Evolutionary conservation across 2,888 invertebrate species (phyloP).

Genomic region (Ypsolopha sequella): DNA sequence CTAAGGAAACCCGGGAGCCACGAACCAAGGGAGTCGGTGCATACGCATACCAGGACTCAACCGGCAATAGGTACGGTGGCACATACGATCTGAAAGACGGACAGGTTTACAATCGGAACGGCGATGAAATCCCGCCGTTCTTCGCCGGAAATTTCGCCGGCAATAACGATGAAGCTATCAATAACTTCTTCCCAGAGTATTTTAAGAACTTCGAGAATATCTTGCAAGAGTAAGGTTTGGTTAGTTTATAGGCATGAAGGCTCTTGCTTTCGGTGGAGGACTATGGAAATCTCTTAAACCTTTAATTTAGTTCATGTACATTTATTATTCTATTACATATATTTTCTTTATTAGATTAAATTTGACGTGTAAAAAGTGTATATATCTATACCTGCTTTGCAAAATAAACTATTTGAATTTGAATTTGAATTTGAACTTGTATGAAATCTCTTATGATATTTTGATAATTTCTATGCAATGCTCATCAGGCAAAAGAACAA

Average conservation of each 20-base stretch:
- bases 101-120: constrained; percentile 17
- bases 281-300: background rate
- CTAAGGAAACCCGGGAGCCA: too few species aligned
- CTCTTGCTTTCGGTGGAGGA: constrained; percentile 44
- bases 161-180: constrained; percentile 14
- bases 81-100: constrained; percentile 42
- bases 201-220: constrained; percentile 43
- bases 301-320: too few species aligned
- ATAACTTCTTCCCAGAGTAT: constrained; percentile 44
- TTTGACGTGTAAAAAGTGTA: too few species aligned
- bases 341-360: too few species aligned
- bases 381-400: too few species aligned
- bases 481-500: too few species aligned
- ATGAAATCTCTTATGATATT: too few species aligned
- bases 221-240: constrained; percentile 47
- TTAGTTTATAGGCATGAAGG: constrained; percentile 13
- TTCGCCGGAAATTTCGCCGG: background rate
- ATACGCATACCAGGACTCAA: constrained; percentile 44
- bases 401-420: too few species aligned
- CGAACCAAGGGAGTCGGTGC: constrained; percentile 33
- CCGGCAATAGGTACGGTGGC: constrained; percentile 56
- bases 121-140: constrained; percentile 1
- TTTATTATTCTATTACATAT: too few species aligned
- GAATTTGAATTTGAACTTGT: too few species aligned
- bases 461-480: too few species aligned